phyloP scores from a whole-genome alignment of 2,113 vertebrate genomes.

The Mohoua ochrocephala region DNA sequence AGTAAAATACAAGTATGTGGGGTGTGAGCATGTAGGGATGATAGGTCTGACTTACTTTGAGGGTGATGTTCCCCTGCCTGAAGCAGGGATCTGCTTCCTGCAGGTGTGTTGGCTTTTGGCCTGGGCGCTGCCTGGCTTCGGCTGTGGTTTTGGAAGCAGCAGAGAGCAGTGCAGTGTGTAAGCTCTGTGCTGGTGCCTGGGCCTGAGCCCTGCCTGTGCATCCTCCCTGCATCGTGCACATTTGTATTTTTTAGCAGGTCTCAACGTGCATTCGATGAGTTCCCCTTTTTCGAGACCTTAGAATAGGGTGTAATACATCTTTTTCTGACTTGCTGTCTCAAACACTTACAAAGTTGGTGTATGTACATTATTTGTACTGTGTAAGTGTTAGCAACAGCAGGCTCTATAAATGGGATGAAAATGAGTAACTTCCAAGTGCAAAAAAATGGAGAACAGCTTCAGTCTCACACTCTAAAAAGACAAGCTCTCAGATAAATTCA shows the following conservation, averaged over 20 bases:
- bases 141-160: neutral
- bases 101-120: neutral
- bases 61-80: neutral
- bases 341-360: rapidly evolving
- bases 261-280: neutral
- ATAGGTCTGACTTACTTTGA: neutral
- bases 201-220: neutral
- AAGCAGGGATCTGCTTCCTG: neutral
- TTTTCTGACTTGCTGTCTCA: neutral
- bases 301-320: neutral
- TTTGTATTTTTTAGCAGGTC: neutral
- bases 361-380: rapidly evolving
- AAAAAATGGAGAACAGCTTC: neutral
- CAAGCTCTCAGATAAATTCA: neutral
- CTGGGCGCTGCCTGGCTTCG: neutral
- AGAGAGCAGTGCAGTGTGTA: neutral
- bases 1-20: neutral
- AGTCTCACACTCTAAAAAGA: neutral
- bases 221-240: rapidly evolving
- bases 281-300: neutral
- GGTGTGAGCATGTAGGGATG: neutral
- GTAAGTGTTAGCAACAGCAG: neutral
- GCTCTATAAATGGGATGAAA: neutral
- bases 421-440: neutral
- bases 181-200: neutral